These are phyloP conservation scores for Drosophila phalerata DNA, from an alignment of 2,888 invertebrate species.

Conservation along the genomic window DNA sequence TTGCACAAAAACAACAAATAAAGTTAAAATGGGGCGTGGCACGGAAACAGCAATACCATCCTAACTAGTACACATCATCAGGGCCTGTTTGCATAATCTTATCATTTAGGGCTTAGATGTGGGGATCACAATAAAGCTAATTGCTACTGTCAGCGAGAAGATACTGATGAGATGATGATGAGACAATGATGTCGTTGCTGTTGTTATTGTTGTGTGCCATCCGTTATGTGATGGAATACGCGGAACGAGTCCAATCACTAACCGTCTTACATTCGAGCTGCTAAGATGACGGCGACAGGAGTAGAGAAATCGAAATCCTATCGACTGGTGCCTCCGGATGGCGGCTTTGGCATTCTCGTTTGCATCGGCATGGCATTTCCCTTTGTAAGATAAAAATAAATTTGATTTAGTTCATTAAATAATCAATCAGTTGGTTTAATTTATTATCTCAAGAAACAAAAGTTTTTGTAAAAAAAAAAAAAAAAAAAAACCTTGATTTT, in stretches of 20 bases:
- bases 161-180: background rate
- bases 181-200: conserved; percentile 6
- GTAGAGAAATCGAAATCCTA: conserved; percentile 40
- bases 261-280: conserved; percentile 35
- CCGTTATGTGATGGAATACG: background rate
- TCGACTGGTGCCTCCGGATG: conserved; percentile 88
- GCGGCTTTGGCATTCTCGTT: conserved; percentile 93
- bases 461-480: background rate
- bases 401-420: too few relatives aligned
- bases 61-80: conserved; percentile 8
- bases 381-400: conserved; percentile 89
- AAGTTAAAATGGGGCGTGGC: conserved; percentile 38
- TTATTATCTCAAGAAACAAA: background rate
- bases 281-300: conserved; percentile 49
- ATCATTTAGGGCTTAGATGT: conserved; percentile 13
- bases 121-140: conserved; percentile 21
- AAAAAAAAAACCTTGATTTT: background rate
- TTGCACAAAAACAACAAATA: background rate
- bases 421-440: too few relatives aligned
- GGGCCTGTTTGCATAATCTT: conserved; percentile 21
- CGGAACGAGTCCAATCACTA: conserved; percentile 32
- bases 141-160: conserved; percentile 23
- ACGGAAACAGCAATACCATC: conserved; percentile 34
- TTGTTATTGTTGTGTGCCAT: background rate
- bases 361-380: conserved; percentile 90